Percentiles rank a stretch among this genome's conserved stretches.
These are phyloP conservation scores for Eupristina koningsbergeri DNA, from an alignment of 1,140 invertebrate genomes.

Conservation along the genomic window DNA sequence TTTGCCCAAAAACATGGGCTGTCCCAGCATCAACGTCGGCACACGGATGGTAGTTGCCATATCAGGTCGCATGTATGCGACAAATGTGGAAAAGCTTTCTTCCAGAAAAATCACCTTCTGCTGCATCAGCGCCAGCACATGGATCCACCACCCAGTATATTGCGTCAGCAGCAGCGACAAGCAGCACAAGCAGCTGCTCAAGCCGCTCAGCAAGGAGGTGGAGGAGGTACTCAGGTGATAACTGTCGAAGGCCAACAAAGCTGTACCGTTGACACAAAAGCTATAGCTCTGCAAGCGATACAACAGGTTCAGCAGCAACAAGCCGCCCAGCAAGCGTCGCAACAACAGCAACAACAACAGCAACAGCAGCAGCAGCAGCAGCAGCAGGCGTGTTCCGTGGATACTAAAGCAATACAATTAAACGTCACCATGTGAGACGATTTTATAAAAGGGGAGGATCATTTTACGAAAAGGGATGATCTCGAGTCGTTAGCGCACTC, in stretches of 20 bases:
- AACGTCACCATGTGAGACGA: conserved; percentile 73
- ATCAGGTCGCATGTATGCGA: conserved; percentile 86
- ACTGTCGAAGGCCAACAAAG: conserved; percentile 34
- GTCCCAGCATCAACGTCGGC: conserved; percentile 82
- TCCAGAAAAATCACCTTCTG: conserved; percentile 87
- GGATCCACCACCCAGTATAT: conserved; percentile 78
- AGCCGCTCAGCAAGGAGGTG: conserved; percentile 34
- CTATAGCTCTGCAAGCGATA: conserved; percentile 56
- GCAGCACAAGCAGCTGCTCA: conserved; percentile 71
- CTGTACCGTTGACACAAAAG: conserved; percentile 56
- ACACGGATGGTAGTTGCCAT: conserved; percentile 86
- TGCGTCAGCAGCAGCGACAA: conserved; percentile 72
- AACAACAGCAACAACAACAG: conserved; percentile 61
- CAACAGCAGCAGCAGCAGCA: conserved; percentile 70
- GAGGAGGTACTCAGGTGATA: conserved; percentile 39
- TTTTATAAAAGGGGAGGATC: conserved; percentile 60
- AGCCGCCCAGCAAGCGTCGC: conserved; percentile 62
- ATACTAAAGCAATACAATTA: conserved; percentile 73
- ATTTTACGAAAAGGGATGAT: conserved; percentile 63
- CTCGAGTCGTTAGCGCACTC: conserved; percentile 54
- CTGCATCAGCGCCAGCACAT: conserved; percentile 87
- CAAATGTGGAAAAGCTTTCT: conserved; percentile 90
- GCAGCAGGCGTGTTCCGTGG: conserved; percentile 68
- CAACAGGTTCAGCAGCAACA: conserved; percentile 62
- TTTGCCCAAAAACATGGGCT: conserved; percentile 88